Percentiles rank a stretch among this genome's conserved stretches.
phyloP scores from a whole-genome alignment of 2,888 invertebrate species.

The Chrysolina americana region DNA sequence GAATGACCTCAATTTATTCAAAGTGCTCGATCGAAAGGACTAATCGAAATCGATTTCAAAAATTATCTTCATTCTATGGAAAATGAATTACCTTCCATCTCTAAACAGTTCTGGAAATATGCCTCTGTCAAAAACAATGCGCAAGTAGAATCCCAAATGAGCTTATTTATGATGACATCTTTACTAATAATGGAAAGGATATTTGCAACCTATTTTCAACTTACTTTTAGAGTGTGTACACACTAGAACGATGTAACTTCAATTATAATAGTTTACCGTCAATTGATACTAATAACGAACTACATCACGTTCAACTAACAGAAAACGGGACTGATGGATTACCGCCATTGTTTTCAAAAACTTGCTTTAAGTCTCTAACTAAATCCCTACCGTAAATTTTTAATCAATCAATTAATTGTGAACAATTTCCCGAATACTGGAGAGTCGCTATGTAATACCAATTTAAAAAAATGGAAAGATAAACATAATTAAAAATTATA shows the following conservation, averaged over 20 bases:
- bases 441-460: constrained; percentile 1
- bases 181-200: too few species aligned
- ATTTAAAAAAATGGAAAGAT: background rate
- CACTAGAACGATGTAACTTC: background rate
- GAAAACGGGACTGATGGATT: background rate
- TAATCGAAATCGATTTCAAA: too few species aligned
- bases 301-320: background rate
- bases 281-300: background rate
- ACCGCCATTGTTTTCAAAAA: background rate
- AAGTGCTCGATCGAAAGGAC: too few species aligned
- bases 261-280: background rate
- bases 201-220: background rate
- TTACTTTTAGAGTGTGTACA: background rate
- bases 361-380: background rate
- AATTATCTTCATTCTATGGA: too few species aligned
- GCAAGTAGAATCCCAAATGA: too few species aligned
- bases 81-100: too few species aligned
- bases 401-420: background rate
- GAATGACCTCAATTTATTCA: too few species aligned
- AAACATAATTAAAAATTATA: background rate
- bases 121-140: too few species aligned
- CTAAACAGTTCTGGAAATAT: too few species aligned
- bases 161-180: too few species aligned
- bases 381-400: background rate
- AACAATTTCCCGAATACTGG: constrained; percentile 17